A percentile compares a stretch with the other conserved stretches of the same genome.
Evolutionary conservation across 2,797 vertebrate species (phyloP).

Genomic region (Toxotes lorentzi): DNA sequence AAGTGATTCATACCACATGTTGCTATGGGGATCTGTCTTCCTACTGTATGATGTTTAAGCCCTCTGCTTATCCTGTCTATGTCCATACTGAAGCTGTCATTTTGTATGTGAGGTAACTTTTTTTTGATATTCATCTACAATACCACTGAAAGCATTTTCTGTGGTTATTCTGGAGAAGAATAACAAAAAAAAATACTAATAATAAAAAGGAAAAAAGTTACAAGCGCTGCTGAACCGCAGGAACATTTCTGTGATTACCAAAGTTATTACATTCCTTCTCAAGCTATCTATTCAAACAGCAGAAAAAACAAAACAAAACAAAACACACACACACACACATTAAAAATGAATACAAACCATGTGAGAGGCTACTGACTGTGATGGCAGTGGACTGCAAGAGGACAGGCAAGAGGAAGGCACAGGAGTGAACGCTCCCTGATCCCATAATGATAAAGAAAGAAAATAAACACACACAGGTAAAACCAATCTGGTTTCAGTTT

Average conservation of each 20-base stretch:
- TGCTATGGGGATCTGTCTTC: conserved; percentile 23
- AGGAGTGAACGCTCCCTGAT: not conserved
- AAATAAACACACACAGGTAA: not conserved
- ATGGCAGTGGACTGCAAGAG: not conserved
- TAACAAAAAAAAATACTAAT: not conserved
- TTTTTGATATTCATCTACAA: not conserved
- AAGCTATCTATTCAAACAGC: not conserved
- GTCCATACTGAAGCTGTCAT: conserved; percentile 20
- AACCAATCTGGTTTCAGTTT: not conserved
- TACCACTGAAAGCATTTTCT: not conserved
- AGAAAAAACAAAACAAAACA: conserved; percentile 10
- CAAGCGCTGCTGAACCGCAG: not conserved
- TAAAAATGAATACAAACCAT: not conserved
- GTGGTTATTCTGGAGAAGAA: no score
- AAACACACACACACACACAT: no score
- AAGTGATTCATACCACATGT: not conserved
- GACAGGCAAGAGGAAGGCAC: not conserved
- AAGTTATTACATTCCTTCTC: conserved; percentile 2
- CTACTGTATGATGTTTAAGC: conserved; percentile 35
- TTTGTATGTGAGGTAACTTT: not conserved
- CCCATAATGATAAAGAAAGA: not conserved
- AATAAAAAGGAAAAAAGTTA: not conserved
- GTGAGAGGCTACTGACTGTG: not conserved
- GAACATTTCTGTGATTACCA: not conserved
- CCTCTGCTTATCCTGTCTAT: conserved; percentile 19